Base-by-base conservation (phyloP, 2,888 invertebrate species). In the Drosophila ezoana region DNA sequence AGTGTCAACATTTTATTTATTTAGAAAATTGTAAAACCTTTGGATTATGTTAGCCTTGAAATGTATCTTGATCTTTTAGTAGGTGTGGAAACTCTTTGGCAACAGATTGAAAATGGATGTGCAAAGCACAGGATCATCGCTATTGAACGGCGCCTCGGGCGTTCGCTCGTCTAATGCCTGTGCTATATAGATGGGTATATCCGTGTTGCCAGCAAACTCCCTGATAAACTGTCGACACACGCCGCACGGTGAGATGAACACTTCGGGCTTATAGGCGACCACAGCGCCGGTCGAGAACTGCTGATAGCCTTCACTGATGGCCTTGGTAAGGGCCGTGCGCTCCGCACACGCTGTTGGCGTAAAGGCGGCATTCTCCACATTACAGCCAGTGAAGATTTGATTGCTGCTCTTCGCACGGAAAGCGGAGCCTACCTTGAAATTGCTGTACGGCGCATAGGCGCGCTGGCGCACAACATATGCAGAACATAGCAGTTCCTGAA, bases 281-380 rank as follows among this genome's bases (percentile, higher is more conserved):
- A 97, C 94, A 0, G 96, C 95, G 1, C 97, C 93, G 4, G 94
- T 94, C 54, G 92, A 93, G 85, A 98, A 96, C 67, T 95, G 94
- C 9, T 87, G 93, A 73, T 95, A 94, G 0, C 98, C 98, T 70
- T 96, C 96, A 59, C 97, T 95, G 1, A 99, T 95, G 0, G 98
- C 98, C 89, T 96, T 96, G 4, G 94, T 94, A 1, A 97, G 92
- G 0, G 98, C 98, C 0, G 95, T 94, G 40, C 98, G 94, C 92
- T 99, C 99, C 0, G 99, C 99, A 92, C 99, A 99, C 40, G 96
- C 94, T 0, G 95, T 92, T 0, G 96, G 95, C 0, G 96, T 94
- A 78, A 95, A 96, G 0, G 97, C 95, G 2, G 91, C 91, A 92
- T 97, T 99, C 92, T 99, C 99, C 14, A 99, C 95, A 91, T 99